Evolutionary conservation across 2,797 vertebrate species (phyloP).

Genomic region (Malurus leucopterus): DNA sequence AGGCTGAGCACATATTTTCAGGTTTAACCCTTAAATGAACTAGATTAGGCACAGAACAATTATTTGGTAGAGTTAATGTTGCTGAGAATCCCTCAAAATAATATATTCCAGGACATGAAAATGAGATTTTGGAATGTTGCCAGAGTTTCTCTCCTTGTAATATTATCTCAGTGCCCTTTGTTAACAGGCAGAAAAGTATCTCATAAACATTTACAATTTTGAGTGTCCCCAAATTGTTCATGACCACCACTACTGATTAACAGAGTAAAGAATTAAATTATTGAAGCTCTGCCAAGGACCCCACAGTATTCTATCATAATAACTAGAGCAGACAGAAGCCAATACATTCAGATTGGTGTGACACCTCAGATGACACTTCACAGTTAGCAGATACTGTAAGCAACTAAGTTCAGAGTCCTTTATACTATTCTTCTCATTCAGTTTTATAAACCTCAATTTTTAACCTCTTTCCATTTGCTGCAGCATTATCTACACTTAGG

Average conservation of each 20-base stretch:
- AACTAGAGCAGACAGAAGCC: background rate
- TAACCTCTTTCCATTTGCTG: background rate
- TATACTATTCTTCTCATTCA: background rate
- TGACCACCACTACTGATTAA: background rate
- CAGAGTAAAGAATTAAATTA: background rate
- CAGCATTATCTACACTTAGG: background rate
- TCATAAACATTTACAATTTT: rapidly evolving
- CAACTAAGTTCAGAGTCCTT: background rate
- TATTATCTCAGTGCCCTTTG: background rate
- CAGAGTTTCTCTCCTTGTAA: background rate
- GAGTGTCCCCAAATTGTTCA: background rate
- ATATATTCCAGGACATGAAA: background rate
- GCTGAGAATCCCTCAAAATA: background rate
- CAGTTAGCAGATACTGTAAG: background rate
- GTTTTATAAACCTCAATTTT: background rate
- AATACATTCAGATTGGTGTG: background rate
- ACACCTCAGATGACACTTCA: background rate
- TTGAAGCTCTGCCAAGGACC: background rate
- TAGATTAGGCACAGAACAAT: background rate
- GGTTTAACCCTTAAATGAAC: background rate
- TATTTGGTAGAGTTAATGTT: background rate
- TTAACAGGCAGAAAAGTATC: background rate
- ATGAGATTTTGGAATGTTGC: background rate
- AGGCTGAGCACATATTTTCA: background rate
- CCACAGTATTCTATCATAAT: background rate